A percentile compares a stretch with the other conserved stretches of the same genome.
phyloP scores from a whole-genome alignment of 2,797 vertebrate genomes.

The Oceanodroma leucorhoa region DNA sequence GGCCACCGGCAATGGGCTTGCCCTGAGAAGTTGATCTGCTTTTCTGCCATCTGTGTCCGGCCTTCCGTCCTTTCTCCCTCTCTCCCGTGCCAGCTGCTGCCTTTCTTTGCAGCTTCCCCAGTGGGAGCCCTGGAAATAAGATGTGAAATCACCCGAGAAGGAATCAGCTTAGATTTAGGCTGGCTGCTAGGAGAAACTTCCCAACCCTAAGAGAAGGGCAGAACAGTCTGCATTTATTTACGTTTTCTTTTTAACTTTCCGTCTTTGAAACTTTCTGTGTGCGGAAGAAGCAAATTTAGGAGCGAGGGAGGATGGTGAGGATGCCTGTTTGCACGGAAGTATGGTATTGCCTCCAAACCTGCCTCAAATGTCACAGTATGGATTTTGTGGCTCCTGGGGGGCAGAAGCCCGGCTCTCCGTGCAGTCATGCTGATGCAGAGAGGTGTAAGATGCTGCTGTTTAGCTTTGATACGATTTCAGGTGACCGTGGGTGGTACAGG shows the following conservation, averaged over 20 bases:
- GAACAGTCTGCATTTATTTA: background rate
- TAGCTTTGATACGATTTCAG: background rate
- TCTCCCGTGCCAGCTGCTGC: background rate
- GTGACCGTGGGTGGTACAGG: background rate
- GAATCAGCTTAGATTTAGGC: background rate
- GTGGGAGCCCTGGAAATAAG: background rate
- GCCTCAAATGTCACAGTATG: background rate
- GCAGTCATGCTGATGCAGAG: background rate
- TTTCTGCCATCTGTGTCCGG: background rate
- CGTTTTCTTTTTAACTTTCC: background rate
- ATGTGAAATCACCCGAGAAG: background rate
- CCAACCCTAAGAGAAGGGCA: background rate
- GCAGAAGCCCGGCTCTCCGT: accelerated
- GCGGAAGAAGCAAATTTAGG: background rate
- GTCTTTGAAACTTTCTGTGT: background rate
- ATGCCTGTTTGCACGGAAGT: background rate
- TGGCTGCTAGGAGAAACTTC: background rate
- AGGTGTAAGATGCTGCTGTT: background rate
- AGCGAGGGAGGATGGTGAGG: background rate
- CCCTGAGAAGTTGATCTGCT: background rate
- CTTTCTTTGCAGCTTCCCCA: background rate
- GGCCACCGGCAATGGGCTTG: accelerated
- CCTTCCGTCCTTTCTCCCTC: background rate
- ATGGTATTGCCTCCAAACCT: background rate
- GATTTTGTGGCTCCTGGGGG: background rate